Evolutionary conservation across 92 coral and sea anemone genomes (phyloP), one percentile per base, ranked within the genome.

Genomic region (Desmophyllum pertusum): DNA sequence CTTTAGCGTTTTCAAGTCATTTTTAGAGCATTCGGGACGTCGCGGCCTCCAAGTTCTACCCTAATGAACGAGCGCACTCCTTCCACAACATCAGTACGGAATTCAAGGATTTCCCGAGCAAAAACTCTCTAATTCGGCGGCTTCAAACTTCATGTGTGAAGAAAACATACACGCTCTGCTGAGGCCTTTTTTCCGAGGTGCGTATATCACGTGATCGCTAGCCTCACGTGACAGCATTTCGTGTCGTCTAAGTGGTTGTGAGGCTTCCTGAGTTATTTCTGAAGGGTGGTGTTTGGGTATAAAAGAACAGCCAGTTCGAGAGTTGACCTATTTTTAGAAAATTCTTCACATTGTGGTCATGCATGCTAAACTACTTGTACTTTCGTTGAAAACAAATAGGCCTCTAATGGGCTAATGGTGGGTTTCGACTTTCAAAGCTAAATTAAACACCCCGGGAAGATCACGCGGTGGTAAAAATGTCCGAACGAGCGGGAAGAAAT

Each of bases 261-360:
- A 55, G 78, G 73, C 10, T 57, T 71, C 45, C 35, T 17, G 79
- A 67, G 86, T 72, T 82, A 55, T 82, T 80, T 80, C 76, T 48
- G 84, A 51, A 41, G 76, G 67, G 84, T 67, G 84, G 78, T 41
- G 79, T 59, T 71, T 57, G 35, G n/a, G 79, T 30, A 41, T 71
- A 53, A 71, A 71, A 72, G 70, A n/a, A 76, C 70, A 59, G 78
- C 50, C 71, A 43, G 70, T 62, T 78, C 53, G 38, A 78, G 37
- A 78, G 38, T 13, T 43, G 59, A 43, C 3, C 79, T 82, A 82
- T 82, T 82, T 82, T 53, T 73, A 80, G 84, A 43, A 69, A 38
- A 80, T 80, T 80, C 84, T 48, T 80, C 68, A 29, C 84, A 80
- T 80, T 68, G 51, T 73, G 76, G 65, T 80, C 84, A 80, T 80